phyloP scores from a whole-genome alignment of 2,797 vertebrate genomes.

The Cryptoblepharus egeriae region DNA sequence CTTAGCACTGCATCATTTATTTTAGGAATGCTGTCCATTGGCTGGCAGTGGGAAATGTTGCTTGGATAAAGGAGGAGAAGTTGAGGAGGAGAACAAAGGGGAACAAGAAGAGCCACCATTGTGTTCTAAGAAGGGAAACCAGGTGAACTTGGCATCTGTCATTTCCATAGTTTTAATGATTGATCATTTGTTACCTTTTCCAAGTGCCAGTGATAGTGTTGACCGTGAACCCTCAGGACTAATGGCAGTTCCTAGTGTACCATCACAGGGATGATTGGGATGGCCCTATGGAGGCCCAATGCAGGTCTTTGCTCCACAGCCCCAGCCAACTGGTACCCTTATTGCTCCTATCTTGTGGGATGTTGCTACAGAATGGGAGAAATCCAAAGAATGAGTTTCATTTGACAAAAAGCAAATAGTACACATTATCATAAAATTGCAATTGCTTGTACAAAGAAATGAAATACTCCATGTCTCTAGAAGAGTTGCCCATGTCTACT shows the following conservation, averaged over 20 bases:
- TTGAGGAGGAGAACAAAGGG: not conserved
- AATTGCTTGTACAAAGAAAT: not conserved
- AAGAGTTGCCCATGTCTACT: not conserved
- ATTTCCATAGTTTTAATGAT: constrained; percentile 2
- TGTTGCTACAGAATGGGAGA: too few species aligned
- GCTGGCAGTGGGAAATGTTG: constrained; percentile 65
- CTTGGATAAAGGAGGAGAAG: constrained; percentile 47
- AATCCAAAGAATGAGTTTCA: not conserved
- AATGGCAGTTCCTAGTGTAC: too few species aligned
- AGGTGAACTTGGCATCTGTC: constrained; percentile 45
- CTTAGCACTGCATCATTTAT: constrained; percentile 15
- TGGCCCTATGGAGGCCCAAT: too few species aligned
- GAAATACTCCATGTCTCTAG: not conserved
- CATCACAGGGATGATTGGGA: too few species aligned
- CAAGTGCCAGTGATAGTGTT: too few species aligned
- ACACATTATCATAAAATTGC: not conserved
- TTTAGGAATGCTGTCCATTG: constrained; percentile 59
- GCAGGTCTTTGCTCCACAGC: too few species aligned
- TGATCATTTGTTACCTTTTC: not conserved
- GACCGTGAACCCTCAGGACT: too few species aligned
- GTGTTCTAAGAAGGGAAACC: constrained; percentile 30
- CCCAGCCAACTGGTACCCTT: too few species aligned
- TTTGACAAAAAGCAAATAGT: not conserved
- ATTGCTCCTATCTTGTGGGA: too few species aligned
- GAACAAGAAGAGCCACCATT: constrained; percentile 16